These are phyloP conservation scores for Brachionus manjavacas DNA, from an alignment of 1,140 invertebrate genomes.

Conservation along the genomic window DNA sequence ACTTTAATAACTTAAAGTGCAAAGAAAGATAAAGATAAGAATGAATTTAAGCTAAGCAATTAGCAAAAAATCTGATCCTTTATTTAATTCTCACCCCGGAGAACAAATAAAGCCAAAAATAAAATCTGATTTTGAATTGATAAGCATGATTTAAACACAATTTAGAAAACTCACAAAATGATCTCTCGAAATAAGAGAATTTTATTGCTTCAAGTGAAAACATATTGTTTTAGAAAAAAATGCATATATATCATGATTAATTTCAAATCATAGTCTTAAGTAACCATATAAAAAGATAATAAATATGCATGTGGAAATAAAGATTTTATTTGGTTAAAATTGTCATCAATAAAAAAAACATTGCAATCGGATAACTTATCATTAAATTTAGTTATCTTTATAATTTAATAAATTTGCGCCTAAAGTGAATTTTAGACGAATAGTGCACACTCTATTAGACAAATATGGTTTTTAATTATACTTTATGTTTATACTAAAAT, in stretches of 20 bases:
- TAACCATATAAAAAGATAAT: slow-evolving; percentile 33
- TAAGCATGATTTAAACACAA: slow-evolving; percentile 23
- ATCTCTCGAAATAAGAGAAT: neutral
- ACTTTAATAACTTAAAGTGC: neutral
- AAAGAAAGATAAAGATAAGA: neutral
- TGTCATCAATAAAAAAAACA: slow-evolving; percentile 27
- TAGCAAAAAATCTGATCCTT: neutral
- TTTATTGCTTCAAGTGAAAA: slow-evolving; percentile 15
- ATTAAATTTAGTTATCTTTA: slow-evolving; percentile 22
- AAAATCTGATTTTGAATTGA: slow-evolving; percentile 9
- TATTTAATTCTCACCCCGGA: neutral
- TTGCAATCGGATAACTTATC: neutral
- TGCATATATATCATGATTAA: slow-evolving; percentile 5
- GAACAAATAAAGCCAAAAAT: neutral
- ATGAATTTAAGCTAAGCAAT: neutral
- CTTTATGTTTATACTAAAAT: neutral
- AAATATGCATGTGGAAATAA: slow-evolving; percentile 27
- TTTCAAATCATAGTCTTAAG: neutral
- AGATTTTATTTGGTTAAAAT: neutral
- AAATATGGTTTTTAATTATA: neutral
- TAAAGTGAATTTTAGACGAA: neutral
- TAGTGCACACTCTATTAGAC: neutral
- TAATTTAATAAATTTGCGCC: slow-evolving; percentile 22
- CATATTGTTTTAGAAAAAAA: neutral
- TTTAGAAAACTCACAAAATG: neutral